Evolutionary conservation across 2,797 vertebrate species (phyloP), one percentile per base, ranked within the genome.

Genomic region (Cyprinella venusta): DNA sequence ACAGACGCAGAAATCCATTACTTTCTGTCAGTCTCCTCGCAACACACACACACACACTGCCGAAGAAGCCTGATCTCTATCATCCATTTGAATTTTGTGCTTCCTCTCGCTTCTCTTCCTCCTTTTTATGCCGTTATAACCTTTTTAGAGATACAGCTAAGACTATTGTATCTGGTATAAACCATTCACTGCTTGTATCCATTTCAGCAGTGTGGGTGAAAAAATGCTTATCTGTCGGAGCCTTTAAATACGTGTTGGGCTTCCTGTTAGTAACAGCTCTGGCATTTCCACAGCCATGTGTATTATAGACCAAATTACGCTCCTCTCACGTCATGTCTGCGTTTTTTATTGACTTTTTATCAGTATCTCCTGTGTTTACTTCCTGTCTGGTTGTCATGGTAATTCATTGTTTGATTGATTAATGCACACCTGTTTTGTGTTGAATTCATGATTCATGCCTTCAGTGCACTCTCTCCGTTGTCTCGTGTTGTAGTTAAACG

Each of bases 1-100:
- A 87, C 89, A 90, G 89, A 90, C 94, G 91, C 94, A 88, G 92
- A 95, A 96, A 96, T 95, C 94, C 95, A 95, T 96, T 95, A 93
- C 94, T 95, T 95, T 94, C 94, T 92, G 92, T 96, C 95, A 95
- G 90, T 92, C 91, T 71, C 30, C 21, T 59, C 6, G 30, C 42
- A 64, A 81, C 70, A 74, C 80, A 74, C 59, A 74, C 86, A 74
- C 86, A 81, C 70, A 72, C 70, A 74, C 56, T 93, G 93, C 95
- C 94, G 91, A 91, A 90, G 93, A 93, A 93, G 89, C 88, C 85
- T 90, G 94, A 94, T 95, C 88, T 89, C 92, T 95, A 93, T 93
- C 93, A 94, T 90, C 81, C 77, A 85, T 94, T 93, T 92, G 91
- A 90, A 92, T 94, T 92, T 89, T 90, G 90, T 88, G 88, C 91